Evolutionary conservation across 2,113 vertebrate species (phyloP), one percentile per base, ranked within the genome.

Genomic region (Corvus moneduloides): DNA sequence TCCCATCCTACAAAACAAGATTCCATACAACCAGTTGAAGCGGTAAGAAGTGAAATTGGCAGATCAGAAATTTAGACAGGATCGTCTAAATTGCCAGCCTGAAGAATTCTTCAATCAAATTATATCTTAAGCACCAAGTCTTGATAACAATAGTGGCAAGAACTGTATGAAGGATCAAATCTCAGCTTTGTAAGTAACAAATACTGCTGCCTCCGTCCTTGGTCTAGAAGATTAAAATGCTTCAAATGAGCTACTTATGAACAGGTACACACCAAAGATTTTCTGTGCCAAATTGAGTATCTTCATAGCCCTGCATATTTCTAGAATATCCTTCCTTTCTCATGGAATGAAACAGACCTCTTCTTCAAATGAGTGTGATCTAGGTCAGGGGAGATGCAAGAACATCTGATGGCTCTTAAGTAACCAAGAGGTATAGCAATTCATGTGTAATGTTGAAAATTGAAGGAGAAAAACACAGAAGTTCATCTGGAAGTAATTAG

Each of bases 1-100:
- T 96, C 72, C 18, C 79, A 67, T 84, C 30, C 87, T 88, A 80
- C 39, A 71, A 91, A 91, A 73, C 39, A 84, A 90, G 93, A 88
- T 59, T 94, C 61, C 48, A 84, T 48, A 92, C 35, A 91, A 72
- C 41, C 85, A 85, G 51, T 46, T 48, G 92, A 91, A 89, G 26
- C 41, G 54, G 37, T 61, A 86, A 84, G 85, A 90, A 94, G 73
- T 81, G 23, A 86, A 93, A 86, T 0, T 28, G 13, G 39, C 51
- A 85, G 41, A 59, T 37, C n/a, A 59, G 58, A 61, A 59, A 26
- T 61, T 59, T 59, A 35, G 58, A 86, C 24, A n/a, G 5, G 8
- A n/a, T 85, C 1, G 0, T 81, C 30, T 83, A 59, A 90, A 83
- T 6, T 32, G 33, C 24, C n/a, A 87, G 54, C 14, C 37, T 87